These are phyloP conservation scores for Andricus quercusramuli DNA, from an alignment of 2,888 invertebrate species.

Conservation along the genomic window DNA sequence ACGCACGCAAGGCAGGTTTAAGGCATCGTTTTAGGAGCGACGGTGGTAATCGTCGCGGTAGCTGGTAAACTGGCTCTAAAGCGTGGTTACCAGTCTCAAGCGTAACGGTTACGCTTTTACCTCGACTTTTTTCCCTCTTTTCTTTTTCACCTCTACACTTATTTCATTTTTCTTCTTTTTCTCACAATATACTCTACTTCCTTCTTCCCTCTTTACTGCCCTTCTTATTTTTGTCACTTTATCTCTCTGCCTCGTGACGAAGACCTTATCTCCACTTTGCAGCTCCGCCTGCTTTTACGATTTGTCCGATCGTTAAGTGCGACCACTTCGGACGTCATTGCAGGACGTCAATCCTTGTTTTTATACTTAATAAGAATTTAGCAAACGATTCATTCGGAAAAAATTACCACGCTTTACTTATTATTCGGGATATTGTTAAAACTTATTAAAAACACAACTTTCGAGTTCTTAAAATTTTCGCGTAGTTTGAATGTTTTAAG, in stretches of 20 bases:
- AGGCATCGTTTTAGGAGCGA: background rate
- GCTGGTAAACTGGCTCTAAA: slow-evolving; percentile 8
- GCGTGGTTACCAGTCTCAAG: background rate
- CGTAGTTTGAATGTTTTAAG: too few species aligned
- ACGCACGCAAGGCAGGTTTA: background rate
- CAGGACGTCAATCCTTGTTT: background rate
- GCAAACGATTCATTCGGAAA: background rate
- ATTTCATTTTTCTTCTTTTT: background rate
- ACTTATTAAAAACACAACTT: too few species aligned
- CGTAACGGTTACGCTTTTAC: background rate
- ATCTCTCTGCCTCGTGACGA: background rate
- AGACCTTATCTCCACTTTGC: background rate
- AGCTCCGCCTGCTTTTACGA: slow-evolving; percentile 2
- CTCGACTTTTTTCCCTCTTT: background rate
- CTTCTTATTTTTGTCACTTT: slow-evolving; percentile 3
- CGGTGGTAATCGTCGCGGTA: slow-evolving; percentile 7
- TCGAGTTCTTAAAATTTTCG: too few species aligned
- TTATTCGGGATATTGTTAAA: too few species aligned
- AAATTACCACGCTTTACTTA: background rate
- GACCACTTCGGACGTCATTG: background rate
- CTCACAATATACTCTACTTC: background rate
- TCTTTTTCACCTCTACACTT: background rate
- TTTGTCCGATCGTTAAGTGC: slow-evolving; percentile 7
- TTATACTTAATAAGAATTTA: background rate
- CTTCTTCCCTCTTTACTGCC: background rate